A percentile compares a stretch with the other conserved stretches of the same genome.
Conservation (phyloP, 1,140 invertebrate species). For the Sitobion miscanthi region DNA sequence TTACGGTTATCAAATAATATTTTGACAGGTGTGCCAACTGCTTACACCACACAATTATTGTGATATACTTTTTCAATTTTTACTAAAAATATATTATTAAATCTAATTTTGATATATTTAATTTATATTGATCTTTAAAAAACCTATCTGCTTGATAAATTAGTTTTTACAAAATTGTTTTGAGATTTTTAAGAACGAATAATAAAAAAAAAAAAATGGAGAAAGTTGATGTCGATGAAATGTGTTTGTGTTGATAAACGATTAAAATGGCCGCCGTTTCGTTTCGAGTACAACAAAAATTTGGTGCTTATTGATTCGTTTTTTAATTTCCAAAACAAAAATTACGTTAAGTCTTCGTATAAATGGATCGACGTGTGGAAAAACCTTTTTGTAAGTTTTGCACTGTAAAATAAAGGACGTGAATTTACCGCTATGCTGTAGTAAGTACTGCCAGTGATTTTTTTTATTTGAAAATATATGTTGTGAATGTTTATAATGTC, state of each 20-base stretch:
- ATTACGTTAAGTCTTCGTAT: background rate
- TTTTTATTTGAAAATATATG: slow-evolving; percentile 11
- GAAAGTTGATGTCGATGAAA: slow-evolving; percentile 55
- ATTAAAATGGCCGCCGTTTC: slow-evolving; percentile 57
- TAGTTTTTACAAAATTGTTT: background rate
- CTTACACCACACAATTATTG: background rate
- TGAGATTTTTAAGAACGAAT: background rate
- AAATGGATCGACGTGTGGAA: background rate
- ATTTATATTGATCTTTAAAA: background rate
- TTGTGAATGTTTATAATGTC: slow-evolving; percentile 49
- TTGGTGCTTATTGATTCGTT: slow-evolving; percentile 42
- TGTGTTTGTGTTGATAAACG: slow-evolving; percentile 57
- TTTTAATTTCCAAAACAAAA: background rate
- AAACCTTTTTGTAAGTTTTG: slow-evolving; percentile 43
- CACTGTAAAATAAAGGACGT: slow-evolving; percentile 14
- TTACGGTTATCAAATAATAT: slow-evolving; percentile 47
- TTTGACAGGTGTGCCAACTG: slow-evolving; percentile 23
- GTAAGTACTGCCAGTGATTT: slow-evolving; percentile 40
- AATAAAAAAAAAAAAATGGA: background rate
- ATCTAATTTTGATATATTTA: background rate
- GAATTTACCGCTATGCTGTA: slow-evolving; percentile 31
- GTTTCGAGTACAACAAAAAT: slow-evolving; percentile 51
- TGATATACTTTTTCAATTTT: background rate
- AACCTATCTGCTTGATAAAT: too few relatives aligned
- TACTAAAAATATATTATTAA: background rate